Evolutionary conservation across 2,113 vertebrate species (phyloP), one percentile per base, ranked within the genome.

Genomic region (Uria lomvia): DNA sequence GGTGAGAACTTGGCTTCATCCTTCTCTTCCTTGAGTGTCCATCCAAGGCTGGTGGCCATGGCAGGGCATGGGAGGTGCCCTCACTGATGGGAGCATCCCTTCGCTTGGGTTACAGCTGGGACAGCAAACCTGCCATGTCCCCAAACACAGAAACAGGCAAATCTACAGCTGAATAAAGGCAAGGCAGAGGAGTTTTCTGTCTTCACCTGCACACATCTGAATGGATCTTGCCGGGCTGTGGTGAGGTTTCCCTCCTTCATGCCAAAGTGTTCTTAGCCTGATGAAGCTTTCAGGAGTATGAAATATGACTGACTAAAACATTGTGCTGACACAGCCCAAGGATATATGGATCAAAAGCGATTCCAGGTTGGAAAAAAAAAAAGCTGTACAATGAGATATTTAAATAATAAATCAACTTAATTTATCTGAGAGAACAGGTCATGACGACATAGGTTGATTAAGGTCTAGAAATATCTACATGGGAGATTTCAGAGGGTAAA

Each of bases 161-260:
- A 43, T 12, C 43, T 55, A 19, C 27, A 56, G n/a, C 26, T 56
- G 42, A 59, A 67, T n/a, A 27, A 52, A 71, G 52, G 11, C 50
- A 52, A 50, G 45, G 18, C 56, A 84, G 73, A 59, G 43, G 56
- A 82, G 8, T 49, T 45, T 72, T 89, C 36, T 75, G 27, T 43
- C 42, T 78, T 72, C 23, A 43, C 0, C 45, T 82, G 65, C 53
- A 68, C 26, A 24, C 3, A 0, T 68, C 49, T 73, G 53, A 67
- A 60, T 29, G 58, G 40, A 17, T 60, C 30, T 75, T 0, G 0
- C 36, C 27, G 5, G 20, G 11, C 36, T 88, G 62, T 1, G 4
- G 13, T 49, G 26, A 83, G 24, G 17, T 49, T 68, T 72, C n/a
- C 16, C 8, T 76, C n/a, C 58, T 78, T 74, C 2, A 3, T 56